Evolutionary conservation across 2,113 vertebrate species (phyloP).

Genomic region (Thinocorus orbignyianus): DNA sequence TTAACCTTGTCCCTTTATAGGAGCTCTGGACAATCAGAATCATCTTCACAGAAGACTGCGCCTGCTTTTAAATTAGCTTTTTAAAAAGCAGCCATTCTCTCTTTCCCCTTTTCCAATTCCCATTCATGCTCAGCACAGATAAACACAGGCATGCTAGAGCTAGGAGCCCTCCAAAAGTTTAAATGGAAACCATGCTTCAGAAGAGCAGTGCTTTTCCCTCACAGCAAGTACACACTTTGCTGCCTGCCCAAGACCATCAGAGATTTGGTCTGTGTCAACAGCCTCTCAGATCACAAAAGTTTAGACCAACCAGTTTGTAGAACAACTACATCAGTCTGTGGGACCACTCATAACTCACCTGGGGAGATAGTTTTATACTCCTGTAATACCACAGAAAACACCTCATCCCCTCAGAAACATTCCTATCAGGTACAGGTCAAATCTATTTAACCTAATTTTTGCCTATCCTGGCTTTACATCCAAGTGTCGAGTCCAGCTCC

Average conservation of each 20-base stretch:
- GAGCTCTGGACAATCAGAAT: slow-evolving; percentile 62
- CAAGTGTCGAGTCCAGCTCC: not conserved
- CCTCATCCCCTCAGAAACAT: not conserved
- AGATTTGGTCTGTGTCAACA: not conserved
- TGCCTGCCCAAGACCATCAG: not conserved
- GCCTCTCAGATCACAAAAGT: not conserved
- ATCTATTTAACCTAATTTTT: not conserved
- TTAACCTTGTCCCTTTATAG: slow-evolving; percentile 68
- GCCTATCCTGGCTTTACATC: not conserved
- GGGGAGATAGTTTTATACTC: not conserved
- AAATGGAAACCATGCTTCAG: slow-evolving; percentile 23
- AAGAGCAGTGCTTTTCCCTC: not conserved
- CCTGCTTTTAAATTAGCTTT: slow-evolving; percentile 72
- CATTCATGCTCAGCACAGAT: slow-evolving; percentile 50
- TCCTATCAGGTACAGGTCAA: not conserved
- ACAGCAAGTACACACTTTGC: not conserved
- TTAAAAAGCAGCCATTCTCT: slow-evolving; percentile 54
- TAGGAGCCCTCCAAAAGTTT: not conserved
- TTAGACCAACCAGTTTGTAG: not conserved
- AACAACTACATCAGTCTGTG: not conserved
- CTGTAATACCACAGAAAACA: not conserved
- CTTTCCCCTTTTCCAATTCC: slow-evolving; percentile 57
- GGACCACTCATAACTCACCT: not conserved
- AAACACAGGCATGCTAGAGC: slow-evolving; percentile 14
- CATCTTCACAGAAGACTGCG: slow-evolving; percentile 68